Conservation (phyloP, 2,797 vertebrate species). For the Serranus cabrilla region DNA sequence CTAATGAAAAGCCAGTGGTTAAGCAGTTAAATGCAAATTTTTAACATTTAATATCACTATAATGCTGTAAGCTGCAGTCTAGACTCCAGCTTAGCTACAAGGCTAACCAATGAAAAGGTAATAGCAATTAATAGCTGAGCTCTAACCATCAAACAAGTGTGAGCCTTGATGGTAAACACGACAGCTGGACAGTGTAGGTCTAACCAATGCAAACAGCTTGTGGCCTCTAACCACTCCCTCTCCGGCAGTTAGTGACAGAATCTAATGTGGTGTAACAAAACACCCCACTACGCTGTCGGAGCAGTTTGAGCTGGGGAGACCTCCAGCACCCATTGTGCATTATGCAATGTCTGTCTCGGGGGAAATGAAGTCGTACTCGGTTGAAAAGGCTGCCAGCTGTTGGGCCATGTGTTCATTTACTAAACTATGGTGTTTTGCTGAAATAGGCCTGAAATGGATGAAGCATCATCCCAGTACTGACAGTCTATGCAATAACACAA, state of each 20-base stretch:
- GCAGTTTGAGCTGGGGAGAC: slow-evolving; percentile 55
- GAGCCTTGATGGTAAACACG: slow-evolving; percentile 43
- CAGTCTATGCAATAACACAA: slow-evolving; percentile 7
- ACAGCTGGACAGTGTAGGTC: slow-evolving; percentile 70
- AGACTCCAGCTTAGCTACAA: slow-evolving; percentile 12
- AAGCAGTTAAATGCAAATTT: slow-evolving; percentile 2
- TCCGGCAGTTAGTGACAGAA: slow-evolving; percentile 69
- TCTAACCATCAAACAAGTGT: slow-evolving; percentile 37
- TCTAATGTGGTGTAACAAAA: slow-evolving; percentile 79
- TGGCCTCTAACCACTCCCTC: slow-evolving; percentile 68
- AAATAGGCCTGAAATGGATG: slow-evolving; percentile 56
- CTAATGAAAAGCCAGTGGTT: not conserved
- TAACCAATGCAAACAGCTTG: slow-evolving; percentile 65
- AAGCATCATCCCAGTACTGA: slow-evolving; percentile 34
- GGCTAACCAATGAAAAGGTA: slow-evolving; percentile 6
- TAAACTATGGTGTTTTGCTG: slow-evolving; percentile 58
- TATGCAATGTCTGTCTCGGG: slow-evolving; percentile 74
- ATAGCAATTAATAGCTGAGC: slow-evolving; percentile 30
- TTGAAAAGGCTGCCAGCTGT: slow-evolving; percentile 84
- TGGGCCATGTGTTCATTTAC: slow-evolving; percentile 79
- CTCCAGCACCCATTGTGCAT: slow-evolving; percentile 74
- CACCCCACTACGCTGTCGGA: slow-evolving; percentile 51
- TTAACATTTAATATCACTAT: not conserved
- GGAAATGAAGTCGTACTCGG: slow-evolving; percentile 71
- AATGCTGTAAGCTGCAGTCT: not conserved